Conservation (phyloP, 2,113 vertebrate genomes). For the Microcebus tavaratra region DNA sequence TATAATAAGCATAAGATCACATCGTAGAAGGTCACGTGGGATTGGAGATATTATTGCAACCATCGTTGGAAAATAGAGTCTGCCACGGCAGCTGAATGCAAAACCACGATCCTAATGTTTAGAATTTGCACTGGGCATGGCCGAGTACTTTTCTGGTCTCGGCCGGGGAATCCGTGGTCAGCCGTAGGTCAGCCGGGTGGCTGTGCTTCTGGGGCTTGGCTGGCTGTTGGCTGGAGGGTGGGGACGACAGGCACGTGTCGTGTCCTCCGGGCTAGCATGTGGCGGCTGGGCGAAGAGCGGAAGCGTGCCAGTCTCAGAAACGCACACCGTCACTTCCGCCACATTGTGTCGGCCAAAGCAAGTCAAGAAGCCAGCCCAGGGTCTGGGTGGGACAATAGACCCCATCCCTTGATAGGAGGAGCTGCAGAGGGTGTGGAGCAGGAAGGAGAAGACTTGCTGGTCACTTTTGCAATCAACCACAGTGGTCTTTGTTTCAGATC, state of each 20-base stretch:
- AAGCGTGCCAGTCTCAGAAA: neutral
- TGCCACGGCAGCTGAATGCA: neutral
- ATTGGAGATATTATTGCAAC: neutral
- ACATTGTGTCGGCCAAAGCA: neutral
- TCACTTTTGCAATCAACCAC: neutral
- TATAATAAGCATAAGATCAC: neutral
- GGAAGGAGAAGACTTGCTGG: neutral
- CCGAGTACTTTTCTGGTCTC: neutral
- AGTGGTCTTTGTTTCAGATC: neutral
- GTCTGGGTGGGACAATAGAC: neutral
- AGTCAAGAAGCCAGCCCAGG: neutral
- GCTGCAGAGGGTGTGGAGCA: neutral
- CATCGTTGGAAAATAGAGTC: neutral
- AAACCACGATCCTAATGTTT: neutral
- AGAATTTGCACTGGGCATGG: neutral
- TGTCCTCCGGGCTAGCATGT: neutral
- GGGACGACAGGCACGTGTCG: neutral
- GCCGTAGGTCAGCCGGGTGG: neutral
- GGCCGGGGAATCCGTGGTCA: neutral
- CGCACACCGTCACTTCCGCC: neutral
- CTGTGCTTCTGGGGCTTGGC: neutral
- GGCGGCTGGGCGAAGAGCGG: neutral
- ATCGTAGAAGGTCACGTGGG: fast-evolving
- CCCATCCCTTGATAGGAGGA: neutral
- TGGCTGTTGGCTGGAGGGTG: neutral